These are phyloP conservation scores for Tribolium freemani DNA, from an alignment of 2,888 invertebrate genomes.

Conservation along the genomic window DNA sequence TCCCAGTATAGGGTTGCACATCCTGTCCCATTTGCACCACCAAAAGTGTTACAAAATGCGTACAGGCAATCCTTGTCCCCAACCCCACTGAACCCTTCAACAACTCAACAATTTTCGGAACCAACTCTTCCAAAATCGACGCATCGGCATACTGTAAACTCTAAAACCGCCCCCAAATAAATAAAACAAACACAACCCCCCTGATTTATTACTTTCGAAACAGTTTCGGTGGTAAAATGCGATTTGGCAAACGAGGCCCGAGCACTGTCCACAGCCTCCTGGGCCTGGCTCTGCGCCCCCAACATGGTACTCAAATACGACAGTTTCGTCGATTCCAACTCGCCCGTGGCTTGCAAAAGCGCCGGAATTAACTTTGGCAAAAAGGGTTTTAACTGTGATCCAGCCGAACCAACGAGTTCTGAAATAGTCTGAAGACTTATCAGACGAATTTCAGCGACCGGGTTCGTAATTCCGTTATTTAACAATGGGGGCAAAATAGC, in stretches of 20 bases:
- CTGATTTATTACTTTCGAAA: slow-evolving; percentile 75
- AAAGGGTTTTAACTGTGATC: slow-evolving; percentile 84
- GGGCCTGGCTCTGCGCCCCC: slow-evolving; percentile 77
- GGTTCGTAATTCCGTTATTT: slow-evolving; percentile 83
- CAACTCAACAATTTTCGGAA: slow-evolving; percentile 86
- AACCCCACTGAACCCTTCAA: slow-evolving; percentile 85
- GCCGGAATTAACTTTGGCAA: slow-evolving; percentile 86
- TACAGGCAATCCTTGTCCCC: slow-evolving; percentile 86
- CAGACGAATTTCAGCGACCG: slow-evolving; percentile 83
- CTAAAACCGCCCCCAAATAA: slow-evolving; percentile 61
- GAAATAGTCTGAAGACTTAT: slow-evolving; percentile 89
- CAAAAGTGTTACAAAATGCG: slow-evolving; percentile 83
- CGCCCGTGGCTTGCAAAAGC: slow-evolving; percentile 87
- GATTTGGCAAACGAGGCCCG: slow-evolving; percentile 86
- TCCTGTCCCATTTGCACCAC: slow-evolving; percentile 70
- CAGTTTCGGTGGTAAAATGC: slow-evolving; percentile 90
- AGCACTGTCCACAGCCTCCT: slow-evolving; percentile 84
- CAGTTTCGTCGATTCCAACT: slow-evolving; percentile 84
- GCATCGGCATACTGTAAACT: slow-evolving; percentile 82
- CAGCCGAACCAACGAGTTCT: slow-evolving; percentile 86
- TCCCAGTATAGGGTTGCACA: slow-evolving; percentile 73
- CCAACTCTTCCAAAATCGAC: slow-evolving; percentile 81
- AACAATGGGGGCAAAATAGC: slow-evolving; percentile 86
- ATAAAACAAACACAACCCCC: background rate
- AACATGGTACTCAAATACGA: slow-evolving; percentile 83